Evolutionary conservation across 2,113 vertebrate species (phyloP).

Genomic region (Pungitius pungitius): DNA sequence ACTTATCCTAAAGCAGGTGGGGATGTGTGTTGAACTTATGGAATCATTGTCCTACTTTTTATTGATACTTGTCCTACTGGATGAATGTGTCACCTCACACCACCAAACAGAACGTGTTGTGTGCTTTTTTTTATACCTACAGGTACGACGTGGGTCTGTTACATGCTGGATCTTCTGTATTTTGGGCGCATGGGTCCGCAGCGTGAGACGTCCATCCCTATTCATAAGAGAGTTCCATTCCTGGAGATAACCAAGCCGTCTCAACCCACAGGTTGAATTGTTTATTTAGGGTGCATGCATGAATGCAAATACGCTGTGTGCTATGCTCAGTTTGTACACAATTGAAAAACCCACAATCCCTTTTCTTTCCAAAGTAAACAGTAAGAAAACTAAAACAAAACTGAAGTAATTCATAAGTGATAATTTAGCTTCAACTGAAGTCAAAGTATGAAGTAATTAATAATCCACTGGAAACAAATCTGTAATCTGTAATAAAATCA

Average conservation of each 20-base stretch:
- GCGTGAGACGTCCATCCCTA: constrained; percentile 59
- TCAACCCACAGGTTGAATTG: constrained; percentile 28
- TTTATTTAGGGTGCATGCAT: not conserved
- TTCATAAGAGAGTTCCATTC: constrained; percentile 79
- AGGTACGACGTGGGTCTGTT: constrained; percentile 85
- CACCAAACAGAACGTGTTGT: constrained; percentile 7
- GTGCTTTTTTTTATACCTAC: not conserved
- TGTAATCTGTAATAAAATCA: too few relatives aligned
- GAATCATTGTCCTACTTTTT: not conserved
- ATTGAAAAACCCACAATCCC: not conserved
- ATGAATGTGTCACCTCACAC: not conserved
- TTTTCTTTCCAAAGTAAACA: not conserved
- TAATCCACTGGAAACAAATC: too few relatives aligned
- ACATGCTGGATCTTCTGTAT: constrained; percentile 79
- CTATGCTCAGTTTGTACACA: not conserved
- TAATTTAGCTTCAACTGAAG: too few relatives aligned
- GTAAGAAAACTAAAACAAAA: too few relatives aligned
- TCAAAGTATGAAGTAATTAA: too few relatives aligned
- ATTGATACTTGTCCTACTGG: not conserved
- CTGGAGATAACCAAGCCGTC: constrained; percentile 65
- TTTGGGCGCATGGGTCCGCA: constrained; percentile 61
- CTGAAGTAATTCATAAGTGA: too few relatives aligned
- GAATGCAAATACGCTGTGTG: too few relatives aligned
- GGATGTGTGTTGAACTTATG: not conserved
- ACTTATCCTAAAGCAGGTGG: constrained; percentile 87